phyloP scores from a whole-genome alignment of 2,888 invertebrate genomes.

The Cepaea hortensis region DNA sequence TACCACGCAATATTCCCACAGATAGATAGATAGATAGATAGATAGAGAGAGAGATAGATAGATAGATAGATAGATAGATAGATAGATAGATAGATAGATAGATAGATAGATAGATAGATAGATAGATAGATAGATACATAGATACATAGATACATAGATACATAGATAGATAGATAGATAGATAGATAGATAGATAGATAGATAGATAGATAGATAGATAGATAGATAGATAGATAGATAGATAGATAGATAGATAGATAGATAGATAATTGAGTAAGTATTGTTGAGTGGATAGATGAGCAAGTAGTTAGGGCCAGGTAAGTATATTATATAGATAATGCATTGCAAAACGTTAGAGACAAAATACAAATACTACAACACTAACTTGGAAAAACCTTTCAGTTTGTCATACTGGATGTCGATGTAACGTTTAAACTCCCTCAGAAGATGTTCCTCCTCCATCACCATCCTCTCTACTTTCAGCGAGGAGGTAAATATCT shows the following conservation, averaged over 20 bases:
- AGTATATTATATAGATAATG: no score
- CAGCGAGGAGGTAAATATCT: constrained; percentile 29
- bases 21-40: no score
- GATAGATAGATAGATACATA: no score
- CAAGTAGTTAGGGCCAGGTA: no score
- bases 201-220: background rate
- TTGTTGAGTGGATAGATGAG: no score
- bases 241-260: background rate
- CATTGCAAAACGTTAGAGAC: background rate
- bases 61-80: no score
- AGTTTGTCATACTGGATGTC: constrained; percentile 28
- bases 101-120: no score
- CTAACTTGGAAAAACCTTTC: constrained; percentile 22
- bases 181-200: background rate
- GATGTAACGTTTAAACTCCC: constrained; percentile 27
- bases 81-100: no score
- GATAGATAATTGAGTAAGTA: background rate
- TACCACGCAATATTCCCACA: no score
- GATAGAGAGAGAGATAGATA: no score
- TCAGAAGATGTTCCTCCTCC: constrained; percentile 23
- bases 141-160: no score
- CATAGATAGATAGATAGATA: background rate
- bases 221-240: background rate
- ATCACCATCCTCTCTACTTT: constrained; percentile 33
- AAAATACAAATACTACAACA: background rate